Base-by-base conservation (phyloP, 2,888 invertebrate genomes). In the Folsomia candida region DNA sequence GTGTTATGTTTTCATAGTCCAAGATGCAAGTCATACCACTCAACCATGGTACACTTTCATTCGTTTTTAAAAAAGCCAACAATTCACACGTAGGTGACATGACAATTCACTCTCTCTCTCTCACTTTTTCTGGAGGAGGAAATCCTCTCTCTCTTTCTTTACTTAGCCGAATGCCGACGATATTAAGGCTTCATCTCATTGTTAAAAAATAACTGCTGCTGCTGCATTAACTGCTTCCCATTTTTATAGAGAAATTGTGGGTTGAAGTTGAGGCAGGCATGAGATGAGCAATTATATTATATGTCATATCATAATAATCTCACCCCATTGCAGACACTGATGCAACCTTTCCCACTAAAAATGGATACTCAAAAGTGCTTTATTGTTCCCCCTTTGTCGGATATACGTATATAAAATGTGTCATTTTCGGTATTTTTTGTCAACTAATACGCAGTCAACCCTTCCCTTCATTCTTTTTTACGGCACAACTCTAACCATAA, bases 11-110 rank as follows among this genome's bases (percentile, higher is more conserved):
- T n/a, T n/a, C n/a, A n/a, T n/a, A n/a, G n/a, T n/a, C n/a, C n/a
- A n/a, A 65, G 28, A 65, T 26, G 57, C 65, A 65, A 57, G 63
- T 64, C 63, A 65, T 25, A 22, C 22, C 54, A 20, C 18, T 11
- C 9, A 47, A 47, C 18, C 9, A 11, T 47, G 47, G 18, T 47
- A 47, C n/a, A 37, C 37, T 37, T 37, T 14, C 6, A 54, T 22
- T 54, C 54, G n/a, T 54, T 20, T 54, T 54, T 22, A 20, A 54
- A 54, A 54, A 54, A 54, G 54, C 20, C 18, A 65, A 54, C 54
- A 65, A 27, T 65, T 65, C 65, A 65, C 65, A 65, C 65, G 57
- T 65, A 65, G 65, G 65, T 65, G 65, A 65, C 65, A 65, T 59
- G 59, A 59, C 59, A 59, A 54, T 18, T 54, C 54, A 14, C 20